Evolutionary conservation across 2,113 vertebrate genomes (phyloP), one percentile per base, ranked within the genome.

Genomic region (Jacana jacana): DNA sequence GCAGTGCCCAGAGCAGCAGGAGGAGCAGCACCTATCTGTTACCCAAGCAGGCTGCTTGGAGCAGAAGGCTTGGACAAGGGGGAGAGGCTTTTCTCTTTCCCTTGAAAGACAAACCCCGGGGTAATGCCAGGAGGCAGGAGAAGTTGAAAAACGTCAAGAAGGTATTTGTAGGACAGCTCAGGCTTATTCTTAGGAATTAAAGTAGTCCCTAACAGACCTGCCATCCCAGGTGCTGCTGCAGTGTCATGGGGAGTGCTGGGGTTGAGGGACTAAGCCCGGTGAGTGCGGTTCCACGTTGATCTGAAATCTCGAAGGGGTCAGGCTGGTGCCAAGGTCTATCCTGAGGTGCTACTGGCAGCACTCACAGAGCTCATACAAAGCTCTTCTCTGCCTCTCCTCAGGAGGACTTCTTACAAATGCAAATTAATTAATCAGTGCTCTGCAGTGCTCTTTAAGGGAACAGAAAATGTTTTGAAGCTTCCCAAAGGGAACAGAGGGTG

Each of bases 191-290:
- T 52, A 24, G 39, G 28, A 40, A 28, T 8, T 12, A 48, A 25
- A 49, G 4, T 16, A 7, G 3, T 20, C 54, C 40, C 33, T 10
- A 10, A 46, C 48, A 52, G 73, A 10, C 6, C 55, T 76, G 88
- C 7, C 5, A 1, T 18, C 44, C 46, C 39, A 3, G 71, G 51
- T 9, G 37, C 52, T 65, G 75, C 49, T 65, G 75, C 49, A 3
- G 75, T 3, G 4, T 11, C 8, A 0, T 2, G 31, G 58, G 0
- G 1, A 30, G 48, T 19, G 33, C 33, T 33, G 39, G 69, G 55
- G 35, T 0, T 0, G 48, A 37, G 71, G 17, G 12, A 16, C 4
- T 1, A 5, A 65, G 12, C n/a, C 39, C 52, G 10, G 37, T 5
- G 2, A 13, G 52, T 2, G 57, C 37, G 35, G n/a, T 10, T 68